Base-by-base conservation (phyloP, 1,140 invertebrate species). In the Halictus rubicundus region DNA sequence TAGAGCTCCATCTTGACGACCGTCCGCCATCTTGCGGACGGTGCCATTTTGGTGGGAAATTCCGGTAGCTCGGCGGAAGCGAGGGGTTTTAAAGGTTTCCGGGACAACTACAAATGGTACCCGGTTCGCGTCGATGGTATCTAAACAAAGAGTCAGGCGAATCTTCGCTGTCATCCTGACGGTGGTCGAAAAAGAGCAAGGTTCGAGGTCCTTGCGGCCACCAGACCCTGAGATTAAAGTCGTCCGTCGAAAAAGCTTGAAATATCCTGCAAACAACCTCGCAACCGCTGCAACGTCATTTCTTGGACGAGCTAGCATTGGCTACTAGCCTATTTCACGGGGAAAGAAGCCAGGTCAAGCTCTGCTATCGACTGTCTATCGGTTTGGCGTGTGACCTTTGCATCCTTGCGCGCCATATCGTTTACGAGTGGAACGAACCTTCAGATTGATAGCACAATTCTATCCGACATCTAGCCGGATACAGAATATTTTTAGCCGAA, bases 341-440 rank as follows among this genome's bases (percentile, higher is more conserved):
- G 75, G 73, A 86, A 88, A 80, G 82, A 80, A 88, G 78, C 79
- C 71, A 72, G 77, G 82, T 85, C 83, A 78, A 49, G 71, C 57
- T 46, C 42, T 73, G 80, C 85, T 88, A 88, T 88, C 87, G 85
- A 84, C 85, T 87, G 87, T 88, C 87, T 85, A 88, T 88, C 87
- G 85, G 57, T 78, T 87, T 88, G 82, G 87, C 87, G 87, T 88
- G 80, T 88, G 87, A 88, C 87, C 87, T 88, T 88, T 71, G 80
- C 77, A 87, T 88, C 81, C 84, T 72, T 81, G 61, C 63, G 63
- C 74, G 74, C 49, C 46, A 42, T 21, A 32, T 54, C 32, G 32
- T 21, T 39, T 19, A 37, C 68, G 69, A 75, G 65, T 83, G 78
- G 68, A 71, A 64, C 52, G 64, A 68, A 39, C 69, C 14, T 69